Evolutionary conservation across 2,888 invertebrate species (phyloP).

Genomic region (Ctenicera cuprea): DNA sequence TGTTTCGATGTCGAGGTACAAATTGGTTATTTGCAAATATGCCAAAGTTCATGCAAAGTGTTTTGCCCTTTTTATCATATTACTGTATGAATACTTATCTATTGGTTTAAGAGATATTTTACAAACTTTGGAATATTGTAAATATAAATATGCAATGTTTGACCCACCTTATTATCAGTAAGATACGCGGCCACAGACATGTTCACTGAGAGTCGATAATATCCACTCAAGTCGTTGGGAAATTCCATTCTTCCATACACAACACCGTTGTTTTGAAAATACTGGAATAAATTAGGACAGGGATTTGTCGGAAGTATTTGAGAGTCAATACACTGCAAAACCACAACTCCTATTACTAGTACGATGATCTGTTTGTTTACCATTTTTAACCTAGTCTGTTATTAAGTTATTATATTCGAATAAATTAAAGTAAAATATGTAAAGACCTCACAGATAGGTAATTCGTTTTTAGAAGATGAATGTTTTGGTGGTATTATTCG

Average conservation of each 20-base stretch:
- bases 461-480: background rate
- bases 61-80: too few species aligned
- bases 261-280: conserved; percentile 20
- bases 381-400: background rate
- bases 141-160: too few species aligned
- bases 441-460: background rate
- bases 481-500: background rate
- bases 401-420: too few species aligned
- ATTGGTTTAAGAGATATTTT: too few species aligned
- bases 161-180: conserved; percentile 24
- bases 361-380: background rate
- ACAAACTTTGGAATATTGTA: too few species aligned
- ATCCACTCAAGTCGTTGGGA: conserved; percentile 37
- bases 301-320: conserved; percentile 30
- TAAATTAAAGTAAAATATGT: too few species aligned
- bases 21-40: too few species aligned
- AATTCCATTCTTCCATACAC: conserved; percentile 32
- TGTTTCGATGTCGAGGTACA: too few species aligned
- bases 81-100: too few species aligned
- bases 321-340: background rate
- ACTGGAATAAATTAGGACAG: conserved; percentile 34
- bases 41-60: too few species aligned
- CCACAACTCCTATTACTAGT: background rate
- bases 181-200: conserved; percentile 41
- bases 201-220: conserved; percentile 35